Conservation (phyloP, 2,113 vertebrate genomes). For the Thalassoma bifasciatum region DNA sequence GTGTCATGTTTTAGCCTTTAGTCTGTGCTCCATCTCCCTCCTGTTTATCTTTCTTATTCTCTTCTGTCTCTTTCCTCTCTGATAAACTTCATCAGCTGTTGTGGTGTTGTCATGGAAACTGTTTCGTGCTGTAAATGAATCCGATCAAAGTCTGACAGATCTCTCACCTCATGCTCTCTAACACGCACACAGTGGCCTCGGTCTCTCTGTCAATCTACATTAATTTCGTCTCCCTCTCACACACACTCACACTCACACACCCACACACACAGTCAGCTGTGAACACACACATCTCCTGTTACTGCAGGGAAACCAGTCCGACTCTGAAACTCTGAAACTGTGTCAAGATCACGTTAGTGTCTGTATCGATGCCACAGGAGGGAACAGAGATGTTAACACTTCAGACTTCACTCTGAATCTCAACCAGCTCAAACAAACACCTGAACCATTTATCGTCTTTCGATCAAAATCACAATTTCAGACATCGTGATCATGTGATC, state of each 20-base stretch:
- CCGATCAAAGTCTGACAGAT: no score
- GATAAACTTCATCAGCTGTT: no score
- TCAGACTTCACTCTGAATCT: slow-evolving; percentile 13
- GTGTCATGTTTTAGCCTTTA: no score
- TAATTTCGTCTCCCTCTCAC: slow-evolving; percentile 42
- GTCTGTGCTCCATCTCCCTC: no score
- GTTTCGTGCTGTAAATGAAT: no score
- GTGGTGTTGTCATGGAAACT: no score
- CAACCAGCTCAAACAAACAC: not conserved
- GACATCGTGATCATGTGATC: no score
- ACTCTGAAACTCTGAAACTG: slow-evolving; percentile 31
- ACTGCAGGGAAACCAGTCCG: slow-evolving; percentile 38
- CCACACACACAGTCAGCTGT: slow-evolving; percentile 44
- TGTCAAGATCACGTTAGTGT: slow-evolving; percentile 50
- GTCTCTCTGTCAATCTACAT: slow-evolving; percentile 19
- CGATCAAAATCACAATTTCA: no score
- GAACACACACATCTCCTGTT: slow-evolving; percentile 71
- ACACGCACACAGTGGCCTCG: slow-evolving; percentile 15
- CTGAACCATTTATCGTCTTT: not conserved
- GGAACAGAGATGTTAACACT: slow-evolving; percentile 9
- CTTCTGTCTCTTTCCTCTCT: no score
- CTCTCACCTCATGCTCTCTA: not conserved
- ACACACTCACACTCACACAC: no score
- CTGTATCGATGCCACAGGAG: slow-evolving; percentile 15
- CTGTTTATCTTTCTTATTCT: no score